These are phyloP conservation scores for Cliona cf. orientalis DNA, from an alignment of 37 sponge, comb jelly and placozoan genomes.

Conservation along the genomic window DNA sequence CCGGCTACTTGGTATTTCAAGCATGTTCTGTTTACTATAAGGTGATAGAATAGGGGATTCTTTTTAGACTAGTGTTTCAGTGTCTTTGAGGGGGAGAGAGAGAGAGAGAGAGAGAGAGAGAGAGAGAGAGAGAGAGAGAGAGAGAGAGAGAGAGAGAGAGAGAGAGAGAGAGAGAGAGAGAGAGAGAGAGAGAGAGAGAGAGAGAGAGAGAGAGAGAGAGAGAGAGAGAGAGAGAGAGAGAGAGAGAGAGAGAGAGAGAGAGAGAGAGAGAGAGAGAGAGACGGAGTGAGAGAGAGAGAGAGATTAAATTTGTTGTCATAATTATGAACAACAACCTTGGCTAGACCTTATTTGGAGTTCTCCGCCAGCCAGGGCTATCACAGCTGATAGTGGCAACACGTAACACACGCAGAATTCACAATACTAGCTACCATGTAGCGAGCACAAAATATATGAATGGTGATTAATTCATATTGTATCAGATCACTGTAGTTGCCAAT, in stretches of 20 bases:
- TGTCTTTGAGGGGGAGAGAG: neutral
- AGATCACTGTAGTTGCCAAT: no score
- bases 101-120: neutral
- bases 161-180: neutral
- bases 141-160: neutral
- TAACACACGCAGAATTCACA: no score
- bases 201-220: neutral
- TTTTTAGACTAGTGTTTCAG: neutral
- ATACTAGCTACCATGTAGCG: no score
- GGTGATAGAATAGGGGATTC: neutral
- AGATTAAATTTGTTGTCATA: no score
- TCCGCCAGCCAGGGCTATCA: no score
- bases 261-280: neutral
- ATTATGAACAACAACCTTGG: no score
- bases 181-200: neutral
- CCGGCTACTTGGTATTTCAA: slow-evolving; percentile 24
- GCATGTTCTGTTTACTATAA: neutral
- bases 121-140: neutral
- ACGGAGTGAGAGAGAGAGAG: no score
- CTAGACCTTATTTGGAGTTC: no score
- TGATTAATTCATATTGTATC: no score
- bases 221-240: neutral
- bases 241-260: neutral
- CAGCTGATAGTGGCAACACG: no score
- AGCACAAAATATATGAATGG: no score